Conservation (phyloP, 2,888 invertebrate species). For the Synanthedon tipuliformis region DNA sequence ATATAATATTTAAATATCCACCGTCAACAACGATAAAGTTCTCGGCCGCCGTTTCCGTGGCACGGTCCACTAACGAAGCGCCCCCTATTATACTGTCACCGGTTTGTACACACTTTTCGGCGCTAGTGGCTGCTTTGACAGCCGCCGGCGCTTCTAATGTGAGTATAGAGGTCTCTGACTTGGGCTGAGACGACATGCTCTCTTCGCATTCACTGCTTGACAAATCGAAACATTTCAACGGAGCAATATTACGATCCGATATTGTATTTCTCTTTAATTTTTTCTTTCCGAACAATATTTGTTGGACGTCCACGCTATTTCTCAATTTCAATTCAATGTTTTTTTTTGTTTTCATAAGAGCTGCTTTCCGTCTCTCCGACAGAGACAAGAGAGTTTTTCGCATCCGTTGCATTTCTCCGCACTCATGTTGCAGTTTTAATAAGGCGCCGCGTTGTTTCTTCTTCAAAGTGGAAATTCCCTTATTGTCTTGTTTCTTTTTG, state of each 20-base stretch:
- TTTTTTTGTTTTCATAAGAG: conserved; percentile 56
- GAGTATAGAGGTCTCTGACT: not conserved
- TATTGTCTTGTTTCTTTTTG: conserved; percentile 57
- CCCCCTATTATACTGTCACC: conserved; percentile 24
- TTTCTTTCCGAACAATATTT: conserved; percentile 45
- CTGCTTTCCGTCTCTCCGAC: conserved; percentile 52
- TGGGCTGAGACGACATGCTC: conserved; percentile 17
- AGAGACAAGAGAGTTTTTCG: conserved; percentile 51
- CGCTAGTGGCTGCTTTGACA: conserved; percentile 17
- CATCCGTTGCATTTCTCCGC: conserved; percentile 75
- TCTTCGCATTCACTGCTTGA: conserved; percentile 59
- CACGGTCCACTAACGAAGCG: conserved; percentile 11
- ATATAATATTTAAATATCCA: conserved; percentile 53
- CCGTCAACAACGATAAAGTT: conserved; percentile 53
- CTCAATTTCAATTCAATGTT: conserved; percentile 51
- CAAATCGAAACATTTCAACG: conserved; percentile 57
- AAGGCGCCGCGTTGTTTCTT: conserved; percentile 76
- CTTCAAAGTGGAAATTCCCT: conserved; percentile 65
- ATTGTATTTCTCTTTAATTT: conserved; percentile 36
- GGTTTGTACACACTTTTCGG: conserved; percentile 53
- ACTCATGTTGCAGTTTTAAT: conserved; percentile 74
- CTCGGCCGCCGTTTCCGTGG: conserved; percentile 34
- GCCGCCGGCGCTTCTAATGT: not conserved
- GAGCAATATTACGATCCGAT: conserved; percentile 34
- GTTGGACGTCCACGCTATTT: conserved; percentile 45